Conservation (phyloP, 2,797 vertebrate genomes). For the Eulemur albifrons region DNA sequence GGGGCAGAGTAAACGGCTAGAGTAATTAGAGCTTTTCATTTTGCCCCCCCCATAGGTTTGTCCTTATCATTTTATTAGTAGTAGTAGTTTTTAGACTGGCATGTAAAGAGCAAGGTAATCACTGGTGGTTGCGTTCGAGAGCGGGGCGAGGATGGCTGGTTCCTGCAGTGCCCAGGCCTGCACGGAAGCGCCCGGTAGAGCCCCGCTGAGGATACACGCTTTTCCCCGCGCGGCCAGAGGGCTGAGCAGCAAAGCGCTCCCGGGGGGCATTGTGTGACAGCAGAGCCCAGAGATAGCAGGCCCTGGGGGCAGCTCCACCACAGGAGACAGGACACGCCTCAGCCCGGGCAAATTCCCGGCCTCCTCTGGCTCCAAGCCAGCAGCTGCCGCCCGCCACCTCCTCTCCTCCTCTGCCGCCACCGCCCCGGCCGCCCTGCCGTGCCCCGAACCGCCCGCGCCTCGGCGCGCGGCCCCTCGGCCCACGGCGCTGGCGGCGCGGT, state of each 20-base stretch:
- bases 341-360: conserved; percentile 54
- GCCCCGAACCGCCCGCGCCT: neutral
- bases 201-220: neutral
- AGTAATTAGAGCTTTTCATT: neutral
- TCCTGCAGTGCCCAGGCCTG: neutral
- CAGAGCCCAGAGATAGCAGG: neutral
- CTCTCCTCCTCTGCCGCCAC: neutral
- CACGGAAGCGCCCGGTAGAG: neutral
- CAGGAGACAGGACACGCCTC: conserved; percentile 71
- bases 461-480: neutral
- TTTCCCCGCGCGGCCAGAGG: neutral
- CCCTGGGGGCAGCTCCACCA: conserved; percentile 15
- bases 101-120: neutral
- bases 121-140: neutral
- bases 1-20: neutral
- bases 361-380: conserved; percentile 66
- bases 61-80: neutral
- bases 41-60: neutral
- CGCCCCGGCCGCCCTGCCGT: neutral
- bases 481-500: neutral
- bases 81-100: neutral
- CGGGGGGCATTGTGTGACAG: neutral
- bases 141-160: neutral
- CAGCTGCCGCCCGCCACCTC: neutral
- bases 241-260: neutral